phyloP scores from a whole-genome alignment of 2,888 invertebrate genomes.

The Tenthredo livida region DNA sequence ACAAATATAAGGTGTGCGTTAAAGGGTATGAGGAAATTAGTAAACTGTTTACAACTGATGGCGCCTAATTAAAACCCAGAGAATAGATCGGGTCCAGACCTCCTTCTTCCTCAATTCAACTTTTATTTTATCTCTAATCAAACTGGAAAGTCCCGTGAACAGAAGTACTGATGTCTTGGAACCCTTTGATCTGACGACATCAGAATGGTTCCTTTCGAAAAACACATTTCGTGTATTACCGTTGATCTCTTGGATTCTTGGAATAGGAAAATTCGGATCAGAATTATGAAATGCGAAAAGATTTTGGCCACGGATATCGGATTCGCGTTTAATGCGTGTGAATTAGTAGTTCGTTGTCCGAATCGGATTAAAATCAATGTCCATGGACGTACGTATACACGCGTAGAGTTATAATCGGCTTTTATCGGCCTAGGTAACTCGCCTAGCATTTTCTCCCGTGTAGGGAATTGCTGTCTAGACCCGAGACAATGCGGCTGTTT shows the following conservation, averaged over 20 bases:
- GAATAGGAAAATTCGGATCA: background rate
- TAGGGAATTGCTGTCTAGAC: constrained; percentile 45
- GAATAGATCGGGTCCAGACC: background rate
- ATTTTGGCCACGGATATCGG: background rate
- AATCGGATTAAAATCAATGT: constrained; percentile 28
- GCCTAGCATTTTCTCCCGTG: background rate
- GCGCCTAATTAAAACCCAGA: constrained; percentile 41
- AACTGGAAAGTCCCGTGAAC: background rate
- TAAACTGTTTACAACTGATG: constrained; percentile 42
- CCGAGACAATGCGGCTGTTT: constrained; percentile 51
- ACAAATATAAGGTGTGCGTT: constrained; percentile 29
- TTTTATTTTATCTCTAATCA: background rate
- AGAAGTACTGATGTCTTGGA: background rate
- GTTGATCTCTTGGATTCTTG: background rate
- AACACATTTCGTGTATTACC: background rate
- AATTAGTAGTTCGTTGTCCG: background rate
- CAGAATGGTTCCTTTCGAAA: background rate
- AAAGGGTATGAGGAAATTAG: constrained; percentile 31
- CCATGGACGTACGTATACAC: background rate
- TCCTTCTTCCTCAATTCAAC: constrained; percentile 6
- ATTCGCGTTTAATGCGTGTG: background rate
- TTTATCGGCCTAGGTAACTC: constrained; percentile 24
- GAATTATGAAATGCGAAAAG: background rate
- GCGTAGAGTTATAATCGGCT: background rate
- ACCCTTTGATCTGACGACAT: constrained; percentile 7